These are phyloP conservation scores for Latrodectus hesperus DNA, from an alignment of 2,888 invertebrate genomes.

Conservation along the genomic window DNA sequence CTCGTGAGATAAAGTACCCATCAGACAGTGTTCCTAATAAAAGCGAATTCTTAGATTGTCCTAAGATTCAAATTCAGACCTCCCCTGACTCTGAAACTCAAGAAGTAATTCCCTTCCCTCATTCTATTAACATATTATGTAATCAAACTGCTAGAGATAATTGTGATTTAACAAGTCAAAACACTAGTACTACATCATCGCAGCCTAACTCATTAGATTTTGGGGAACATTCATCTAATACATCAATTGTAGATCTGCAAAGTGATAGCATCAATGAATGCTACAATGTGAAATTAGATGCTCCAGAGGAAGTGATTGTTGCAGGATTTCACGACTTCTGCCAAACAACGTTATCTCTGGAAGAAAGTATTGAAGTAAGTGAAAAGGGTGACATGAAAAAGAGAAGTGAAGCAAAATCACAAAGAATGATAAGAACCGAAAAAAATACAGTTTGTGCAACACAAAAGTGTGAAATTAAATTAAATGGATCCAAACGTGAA, in stretches of 20 bases:
- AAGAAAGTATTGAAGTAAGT: constrained; percentile 51
- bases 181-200: neutral
- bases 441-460: neutral
- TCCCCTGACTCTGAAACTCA: neutral
- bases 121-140: constrained; percentile 32
- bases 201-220: constrained; percentile 46
- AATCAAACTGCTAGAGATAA: constrained; percentile 17
- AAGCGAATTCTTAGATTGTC: neutral
- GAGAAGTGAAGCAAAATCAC: constrained; percentile 4
- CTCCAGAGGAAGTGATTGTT: constrained; percentile 65
- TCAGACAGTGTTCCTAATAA: neutral
- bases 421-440: constrained; percentile 16
- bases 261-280: constrained; percentile 60
- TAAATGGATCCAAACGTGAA: neutral
- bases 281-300: constrained; percentile 67
- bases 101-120: neutral
- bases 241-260: constrained; percentile 36
- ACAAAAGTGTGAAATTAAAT: neutral
- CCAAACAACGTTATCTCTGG: constrained; percentile 66
- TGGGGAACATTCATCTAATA: constrained; percentile 39
- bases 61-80: neutral
- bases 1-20: neutral
- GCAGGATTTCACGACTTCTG: constrained; percentile 69
- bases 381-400: constrained; percentile 57
- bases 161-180: neutral